phyloP scores from a whole-genome alignment of 2,113 vertebrate genomes.

The sheep (Ovis aries) region DNA sequence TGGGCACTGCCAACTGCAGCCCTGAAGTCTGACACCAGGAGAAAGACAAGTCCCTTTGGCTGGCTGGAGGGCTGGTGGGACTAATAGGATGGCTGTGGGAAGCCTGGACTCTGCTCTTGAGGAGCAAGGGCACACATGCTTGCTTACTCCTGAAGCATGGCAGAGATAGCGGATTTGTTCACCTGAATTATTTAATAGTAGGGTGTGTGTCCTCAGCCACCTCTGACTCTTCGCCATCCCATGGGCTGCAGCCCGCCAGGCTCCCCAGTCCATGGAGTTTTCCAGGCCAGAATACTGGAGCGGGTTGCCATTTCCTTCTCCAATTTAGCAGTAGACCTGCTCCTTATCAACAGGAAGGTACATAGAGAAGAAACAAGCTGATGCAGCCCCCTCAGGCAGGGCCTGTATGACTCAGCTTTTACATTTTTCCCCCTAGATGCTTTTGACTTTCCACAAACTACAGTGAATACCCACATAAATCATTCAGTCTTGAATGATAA shows the following conservation, averaged over 20 bases:
- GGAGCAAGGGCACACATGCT: not conserved
- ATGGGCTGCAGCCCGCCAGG: not conserved
- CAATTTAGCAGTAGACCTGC: not conserved
- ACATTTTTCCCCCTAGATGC: not conserved
- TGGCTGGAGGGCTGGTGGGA: not conserved
- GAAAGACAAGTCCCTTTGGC: not conserved
- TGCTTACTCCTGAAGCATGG: not conserved
- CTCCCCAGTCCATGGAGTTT: not conserved
- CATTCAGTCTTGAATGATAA: not conserved
- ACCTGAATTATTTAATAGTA: not conserved
- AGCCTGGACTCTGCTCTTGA: not conserved
- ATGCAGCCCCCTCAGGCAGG: not conserved
- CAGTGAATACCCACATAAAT: not conserved
- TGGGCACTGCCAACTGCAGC: not conserved
- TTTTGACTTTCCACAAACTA: not conserved
- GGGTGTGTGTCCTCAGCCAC: not conserved
- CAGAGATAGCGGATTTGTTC: not conserved
- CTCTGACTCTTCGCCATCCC: not conserved
- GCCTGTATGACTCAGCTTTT: not conserved
- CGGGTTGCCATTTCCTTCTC: not conserved
- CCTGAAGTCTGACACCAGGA: not conserved
- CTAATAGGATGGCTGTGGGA: not conserved
- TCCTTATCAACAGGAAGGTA: not conserved
- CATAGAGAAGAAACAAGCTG: not conserved
- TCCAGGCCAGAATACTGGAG: not conserved